Base-by-base conservation (phyloP, 2,113 vertebrate species). In the Pseudorectes ferrugineus region DNA sequence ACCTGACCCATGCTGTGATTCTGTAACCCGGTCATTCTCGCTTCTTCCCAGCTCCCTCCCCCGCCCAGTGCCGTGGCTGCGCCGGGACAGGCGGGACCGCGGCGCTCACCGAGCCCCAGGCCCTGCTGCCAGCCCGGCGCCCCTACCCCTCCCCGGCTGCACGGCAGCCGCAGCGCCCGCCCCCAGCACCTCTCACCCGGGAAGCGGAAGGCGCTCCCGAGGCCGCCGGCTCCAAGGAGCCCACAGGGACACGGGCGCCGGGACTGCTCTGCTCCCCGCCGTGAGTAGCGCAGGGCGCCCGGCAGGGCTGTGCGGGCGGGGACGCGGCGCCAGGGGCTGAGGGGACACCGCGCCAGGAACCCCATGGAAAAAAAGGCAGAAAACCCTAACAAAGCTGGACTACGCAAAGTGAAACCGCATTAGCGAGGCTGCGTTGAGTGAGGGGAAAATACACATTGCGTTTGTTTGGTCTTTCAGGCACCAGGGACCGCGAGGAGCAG, bases 111-210 rank as follows among this genome's bases (percentile, higher is more conserved):
- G 3, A 22, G 9, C 28, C 0, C 9, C 49, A 3, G 2, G 1
- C 14, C 13, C 8, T 2, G 8, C 29, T 0, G 0, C 0, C 62
- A 5, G 5, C 35, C 14, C 28, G 0, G 11, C 23, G 0, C n/a
- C 14, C 4, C 0, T 19, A 1, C 2, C 12, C 12, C 23, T 0
- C 3, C 9, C 8, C 35, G 20, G 6, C 10, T 6, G 14, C 58
- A 3, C 6, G 20, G 31, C 36, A 5, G 25, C 4, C 5, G 3
- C 25, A n/a, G 43, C 3, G 23, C 78, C 81, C 46, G 67, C 88
- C 81, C 78, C 62, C 67, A 1, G 33, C 65, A 5, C 86, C 89
- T 77, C 74, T 85, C 17, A 94, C 95, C 89, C 76, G 48, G 93
- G 84, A 96, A 93, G 28, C 95, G 94, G 95, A 94, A 95, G 28